phyloP scores from a whole-genome alignment of 2,113 vertebrate species.

The Perca flavescens region DNA sequence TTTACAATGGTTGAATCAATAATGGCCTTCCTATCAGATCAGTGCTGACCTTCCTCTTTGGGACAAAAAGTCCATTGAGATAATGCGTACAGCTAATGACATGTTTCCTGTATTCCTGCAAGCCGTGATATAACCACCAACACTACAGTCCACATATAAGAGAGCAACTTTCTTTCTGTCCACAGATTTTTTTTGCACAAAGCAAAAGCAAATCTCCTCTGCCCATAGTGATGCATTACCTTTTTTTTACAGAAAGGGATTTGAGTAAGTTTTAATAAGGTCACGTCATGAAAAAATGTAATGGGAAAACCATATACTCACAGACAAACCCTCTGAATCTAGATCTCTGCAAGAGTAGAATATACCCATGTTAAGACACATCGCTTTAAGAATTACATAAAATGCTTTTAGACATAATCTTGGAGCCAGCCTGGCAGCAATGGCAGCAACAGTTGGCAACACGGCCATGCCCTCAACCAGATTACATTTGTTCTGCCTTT shows the following conservation, averaged over 20 bases:
- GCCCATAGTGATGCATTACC: constrained; percentile 37
- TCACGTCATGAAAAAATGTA: constrained; percentile 40
- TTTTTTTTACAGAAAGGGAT: constrained; percentile 49
- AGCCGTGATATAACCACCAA: constrained; percentile 6
- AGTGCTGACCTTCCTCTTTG: constrained; percentile 43
- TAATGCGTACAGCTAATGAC: constrained; percentile 42
- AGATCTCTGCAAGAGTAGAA: constrained; percentile 32
- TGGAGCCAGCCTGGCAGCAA: constrained; percentile 44
- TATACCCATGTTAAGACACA: constrained; percentile 39
- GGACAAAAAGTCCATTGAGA: constrained; percentile 44
- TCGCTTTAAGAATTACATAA: constrained; percentile 63
- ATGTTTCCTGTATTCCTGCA: constrained; percentile 13
- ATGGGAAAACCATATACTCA: constrained; percentile 34
- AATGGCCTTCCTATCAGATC: constrained; percentile 43
- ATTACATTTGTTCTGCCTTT: constrained; percentile 68
- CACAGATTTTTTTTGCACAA: constrained; percentile 33
- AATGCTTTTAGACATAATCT: constrained; percentile 71
- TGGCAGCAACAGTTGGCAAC: constrained; percentile 63
- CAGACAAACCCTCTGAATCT: constrained; percentile 37
- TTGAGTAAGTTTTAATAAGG: constrained; percentile 47
- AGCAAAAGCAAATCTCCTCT: constrained; percentile 39
- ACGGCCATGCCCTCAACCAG: constrained; percentile 57
- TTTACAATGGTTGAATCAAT: constrained; percentile 50
- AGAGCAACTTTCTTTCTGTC: constrained; percentile 6
- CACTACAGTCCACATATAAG: constrained; percentile 9